Evolutionary conservation across 2,888 invertebrate genomes (phyloP).

Genomic region (Pyrgus malvae): DNA sequence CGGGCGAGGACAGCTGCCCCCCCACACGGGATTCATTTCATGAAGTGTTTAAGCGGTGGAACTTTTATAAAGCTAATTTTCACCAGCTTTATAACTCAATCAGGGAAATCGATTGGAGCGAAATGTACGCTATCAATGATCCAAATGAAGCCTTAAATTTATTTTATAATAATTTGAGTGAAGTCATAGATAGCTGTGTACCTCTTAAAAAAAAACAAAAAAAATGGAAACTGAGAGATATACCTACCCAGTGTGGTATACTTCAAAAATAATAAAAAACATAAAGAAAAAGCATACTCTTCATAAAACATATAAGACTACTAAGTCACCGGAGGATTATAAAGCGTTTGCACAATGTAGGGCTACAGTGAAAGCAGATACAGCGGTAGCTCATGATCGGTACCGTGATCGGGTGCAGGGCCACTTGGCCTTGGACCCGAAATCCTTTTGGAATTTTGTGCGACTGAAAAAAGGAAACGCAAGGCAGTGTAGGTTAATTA

Average conservation of each 20-base stretch:
- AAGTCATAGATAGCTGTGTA: slow-evolving; percentile 1
- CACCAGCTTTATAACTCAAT: background rate
- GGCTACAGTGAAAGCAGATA: background rate
- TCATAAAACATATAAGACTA: slow-evolving; percentile 3
- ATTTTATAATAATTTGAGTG: background rate
- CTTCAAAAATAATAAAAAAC: background rate
- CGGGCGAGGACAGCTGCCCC: background rate
- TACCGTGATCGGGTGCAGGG: background rate
- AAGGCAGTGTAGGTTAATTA: background rate
- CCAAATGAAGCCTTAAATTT: background rate
- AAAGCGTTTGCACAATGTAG: background rate
- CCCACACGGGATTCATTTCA: background rate
- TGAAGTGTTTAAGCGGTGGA: slow-evolving; percentile 23
- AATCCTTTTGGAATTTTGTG: slow-evolving; percentile 6
- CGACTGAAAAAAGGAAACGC: background rate
- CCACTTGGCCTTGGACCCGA: background rate
- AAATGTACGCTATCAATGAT: background rate
- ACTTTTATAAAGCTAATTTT: slow-evolving; percentile 33
- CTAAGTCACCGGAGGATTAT: background rate
- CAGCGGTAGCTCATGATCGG: background rate
- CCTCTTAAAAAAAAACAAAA: background rate
- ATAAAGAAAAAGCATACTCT: background rate
- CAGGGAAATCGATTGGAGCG: background rate
- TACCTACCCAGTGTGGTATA: background rate
- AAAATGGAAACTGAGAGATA: background rate